These are phyloP conservation scores for Incurvaria masculella DNA, from an alignment of 2,888 invertebrate genomes.

Conservation along the genomic window DNA sequence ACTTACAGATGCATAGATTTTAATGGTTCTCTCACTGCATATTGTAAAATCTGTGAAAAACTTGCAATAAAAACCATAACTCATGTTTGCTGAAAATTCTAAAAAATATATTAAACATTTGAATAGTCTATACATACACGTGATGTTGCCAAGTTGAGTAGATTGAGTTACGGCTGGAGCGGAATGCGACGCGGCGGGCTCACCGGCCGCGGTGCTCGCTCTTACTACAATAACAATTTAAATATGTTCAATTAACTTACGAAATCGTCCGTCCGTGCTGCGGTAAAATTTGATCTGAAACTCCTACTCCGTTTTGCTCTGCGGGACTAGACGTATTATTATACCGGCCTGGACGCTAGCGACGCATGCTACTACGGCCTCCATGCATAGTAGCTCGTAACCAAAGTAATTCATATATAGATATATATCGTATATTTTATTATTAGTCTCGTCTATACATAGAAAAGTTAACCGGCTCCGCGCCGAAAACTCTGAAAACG, in stretches of 20 bases:
- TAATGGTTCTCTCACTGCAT: conserved; percentile 44
- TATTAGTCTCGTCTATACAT: conserved; percentile 19
- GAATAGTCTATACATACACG: conserved; percentile 55
- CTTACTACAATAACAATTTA: conserved; percentile 9
- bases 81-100: conserved; percentile 53
- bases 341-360: background rate
- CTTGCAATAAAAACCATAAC: conserved; percentile 50
- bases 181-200: background rate
- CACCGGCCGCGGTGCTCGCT: background rate
- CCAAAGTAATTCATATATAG: conserved; percentile 7
- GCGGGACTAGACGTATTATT: conserved; percentile 31
- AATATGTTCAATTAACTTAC: conserved; percentile 6
- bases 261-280: conserved; percentile 1
- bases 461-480: background rate
- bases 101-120: conserved; percentile 56
- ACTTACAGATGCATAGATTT: conserved; percentile 43
- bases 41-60: conserved; percentile 49
- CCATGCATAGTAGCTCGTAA: conserved; percentile 11
- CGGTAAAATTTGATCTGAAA: conserved; percentile 3
- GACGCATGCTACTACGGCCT: conserved; percentile 26
- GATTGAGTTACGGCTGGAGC: background rate
- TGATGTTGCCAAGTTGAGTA: conserved; percentile 29
- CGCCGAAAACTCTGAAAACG: no score
- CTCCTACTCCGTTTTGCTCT: conserved; percentile 21
- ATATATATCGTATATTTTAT: conserved; percentile 22